These are phyloP conservation scores for Phalacrocorax brasilianus DNA, from an alignment of 2,113 vertebrate species.

Conservation along the genomic window DNA sequence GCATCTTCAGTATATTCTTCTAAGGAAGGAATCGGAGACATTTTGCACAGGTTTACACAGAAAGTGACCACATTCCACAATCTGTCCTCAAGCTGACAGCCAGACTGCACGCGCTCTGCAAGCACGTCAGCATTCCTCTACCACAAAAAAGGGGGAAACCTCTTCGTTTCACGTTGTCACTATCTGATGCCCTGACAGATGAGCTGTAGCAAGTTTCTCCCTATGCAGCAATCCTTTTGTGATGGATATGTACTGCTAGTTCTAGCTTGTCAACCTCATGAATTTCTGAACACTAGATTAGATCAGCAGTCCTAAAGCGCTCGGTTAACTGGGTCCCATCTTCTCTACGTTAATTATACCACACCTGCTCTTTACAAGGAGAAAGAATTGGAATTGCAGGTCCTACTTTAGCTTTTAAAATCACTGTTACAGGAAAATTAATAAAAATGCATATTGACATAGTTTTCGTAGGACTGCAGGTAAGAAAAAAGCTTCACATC, in stretches of 20 bases:
- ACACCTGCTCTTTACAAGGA: not conserved
- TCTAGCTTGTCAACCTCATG: not conserved
- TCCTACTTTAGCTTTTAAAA: not conserved
- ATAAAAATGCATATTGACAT: not conserved
- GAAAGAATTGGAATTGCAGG: not conserved
- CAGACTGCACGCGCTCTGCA: not conserved
- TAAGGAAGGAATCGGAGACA: not conserved
- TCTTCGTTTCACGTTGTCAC: not conserved
- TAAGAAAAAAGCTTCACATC: not conserved
- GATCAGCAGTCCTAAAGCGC: not conserved
- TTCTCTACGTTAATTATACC: not conserved
- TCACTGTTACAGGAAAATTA: not conserved
- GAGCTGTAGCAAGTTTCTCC: not conserved
- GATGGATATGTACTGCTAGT: not conserved
- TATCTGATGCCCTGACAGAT: not conserved
- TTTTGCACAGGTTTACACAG: not conserved
- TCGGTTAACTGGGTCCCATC: not conserved
- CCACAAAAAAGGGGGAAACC: not conserved
- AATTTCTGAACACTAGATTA: not conserved
- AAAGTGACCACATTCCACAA: not conserved
- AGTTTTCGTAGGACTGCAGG: not conserved
- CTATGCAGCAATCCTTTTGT: not conserved
- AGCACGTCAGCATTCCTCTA: not conserved
- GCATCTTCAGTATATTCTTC: not conserved
- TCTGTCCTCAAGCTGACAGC: not conserved